Base-by-base conservation (phyloP, 2,797 vertebrate species). In the Melanotaenia pygmaea region DNA sequence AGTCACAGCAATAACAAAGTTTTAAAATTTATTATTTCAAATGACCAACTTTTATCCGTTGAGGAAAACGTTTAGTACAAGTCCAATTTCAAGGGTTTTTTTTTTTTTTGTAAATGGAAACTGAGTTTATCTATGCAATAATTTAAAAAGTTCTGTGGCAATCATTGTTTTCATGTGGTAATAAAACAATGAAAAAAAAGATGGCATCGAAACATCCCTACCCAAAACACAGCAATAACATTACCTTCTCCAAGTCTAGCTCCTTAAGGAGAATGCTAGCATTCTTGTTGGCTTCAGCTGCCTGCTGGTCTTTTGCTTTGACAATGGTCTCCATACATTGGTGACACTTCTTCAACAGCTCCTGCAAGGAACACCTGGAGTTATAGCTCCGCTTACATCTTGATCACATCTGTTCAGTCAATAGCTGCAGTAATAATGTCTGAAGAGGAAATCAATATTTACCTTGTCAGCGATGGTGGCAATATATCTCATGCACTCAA, bases 261-360 rank as follows among this genome's bases (percentile, higher is more conserved):
- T 99, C 98, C 90, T 99, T 99, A 61, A 99, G 94, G 79, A 99
- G 93, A 88, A 99, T 99, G 89, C 97, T 99, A 81, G 98, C 98
- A 58, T 99, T 99, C 90, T 99, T 99, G 91, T 99, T 99, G 62
- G 98, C 98, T 92, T 99, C 98, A 40, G 98, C 98, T 77, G 98
- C 98, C 93, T 99, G 98, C 90, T 99, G 98, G 92, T 99, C 98
- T 96, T 99, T 99, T 93, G 98, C 98, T 94, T 99, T 99, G 88
- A 99, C 98, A 79, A 99, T 98, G 3, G 97, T 99, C 93, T 99
- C 98, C 97, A 99, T 98, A 92, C 98, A 99, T 67, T 99, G 98
- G 89, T 99, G 98, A 92, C 98, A 99, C 89, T 99, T 99, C 92
- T 99, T 99, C 83, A 99, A 90, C 79, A 99, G 90, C 91, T 99